Evolutionary conservation across 1,140 invertebrate genomes (phyloP).

Genomic region (Drosophila punjabiensis): DNA sequence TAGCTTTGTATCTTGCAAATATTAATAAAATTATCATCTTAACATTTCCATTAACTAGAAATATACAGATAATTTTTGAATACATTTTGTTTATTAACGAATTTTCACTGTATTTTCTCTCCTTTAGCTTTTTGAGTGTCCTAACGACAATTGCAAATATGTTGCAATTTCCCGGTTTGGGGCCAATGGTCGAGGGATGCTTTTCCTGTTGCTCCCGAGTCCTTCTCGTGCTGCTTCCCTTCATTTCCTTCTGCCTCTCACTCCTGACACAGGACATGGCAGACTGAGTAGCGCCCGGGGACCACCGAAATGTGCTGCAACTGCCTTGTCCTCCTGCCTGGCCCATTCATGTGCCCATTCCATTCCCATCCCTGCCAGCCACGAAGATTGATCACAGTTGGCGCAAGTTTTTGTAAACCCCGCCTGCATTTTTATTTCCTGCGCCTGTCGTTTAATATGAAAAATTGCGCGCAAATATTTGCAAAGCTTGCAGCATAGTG

Average conservation of each 20-base stretch:
- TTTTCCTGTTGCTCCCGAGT: constrained; percentile 28
- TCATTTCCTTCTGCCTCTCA: neutral
- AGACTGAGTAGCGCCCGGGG: constrained; percentile 49
- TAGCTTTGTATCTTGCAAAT: too few species aligned
- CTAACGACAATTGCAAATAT: constrained; percentile 79
- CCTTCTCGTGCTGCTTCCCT: constrained; percentile 6
- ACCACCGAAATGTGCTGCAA: constrained; percentile 68
- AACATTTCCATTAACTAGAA: neutral
- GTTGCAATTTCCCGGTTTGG: constrained; percentile 73
- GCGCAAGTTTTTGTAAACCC: constrained; percentile 61
- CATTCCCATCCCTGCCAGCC: constrained; percentile 17
- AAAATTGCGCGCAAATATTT: constrained; percentile 80
- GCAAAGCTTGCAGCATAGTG: constrained; percentile 47
- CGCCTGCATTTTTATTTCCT: constrained; percentile 77
- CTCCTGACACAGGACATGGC: constrained; percentile 53
- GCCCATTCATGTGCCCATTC: neutral
- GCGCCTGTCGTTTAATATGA: constrained; percentile 75
- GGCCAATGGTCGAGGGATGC: constrained; percentile 30
- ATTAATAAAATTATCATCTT: neutral
- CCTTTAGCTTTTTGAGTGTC: constrained; percentile 22
- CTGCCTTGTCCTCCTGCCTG: constrained; percentile 37
- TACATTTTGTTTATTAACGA: neutral
- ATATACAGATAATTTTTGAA: neutral
- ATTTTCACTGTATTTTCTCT: constrained; percentile 1
- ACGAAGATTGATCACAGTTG: constrained; percentile 81